phyloP scores from a whole-genome alignment of 2,797 vertebrate genomes.

The Etheostoma perlongum region DNA sequence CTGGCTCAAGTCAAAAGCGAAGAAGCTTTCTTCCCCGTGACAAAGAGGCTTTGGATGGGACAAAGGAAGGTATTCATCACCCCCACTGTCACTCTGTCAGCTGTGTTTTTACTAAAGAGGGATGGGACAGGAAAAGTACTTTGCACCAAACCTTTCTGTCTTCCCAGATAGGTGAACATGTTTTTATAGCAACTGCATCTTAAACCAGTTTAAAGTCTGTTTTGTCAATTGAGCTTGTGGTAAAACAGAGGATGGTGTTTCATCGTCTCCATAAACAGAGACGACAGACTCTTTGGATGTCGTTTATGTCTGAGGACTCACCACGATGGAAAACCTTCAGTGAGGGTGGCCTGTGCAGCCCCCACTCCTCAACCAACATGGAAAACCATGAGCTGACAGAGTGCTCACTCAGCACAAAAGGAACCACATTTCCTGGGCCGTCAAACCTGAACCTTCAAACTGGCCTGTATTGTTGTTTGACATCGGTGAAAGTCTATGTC shows the following conservation, averaged over 20 bases:
- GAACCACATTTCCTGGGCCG: constrained; percentile 76
- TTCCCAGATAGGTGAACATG: constrained; percentile 24
- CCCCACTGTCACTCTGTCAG: constrained; percentile 48
- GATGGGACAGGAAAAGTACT: constrained; percentile 50
- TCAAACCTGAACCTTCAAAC: constrained; percentile 73
- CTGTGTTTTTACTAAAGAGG: constrained; percentile 47
- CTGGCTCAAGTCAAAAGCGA: constrained; percentile 41
- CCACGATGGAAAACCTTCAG: constrained; percentile 82
- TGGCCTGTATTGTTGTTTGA: constrained; percentile 69
- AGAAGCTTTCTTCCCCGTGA: constrained; percentile 45
- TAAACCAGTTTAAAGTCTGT: constrained; percentile 45
- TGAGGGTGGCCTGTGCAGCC: constrained; percentile 72
- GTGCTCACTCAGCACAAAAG: constrained; percentile 77
- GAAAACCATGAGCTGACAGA: constrained; percentile 79
- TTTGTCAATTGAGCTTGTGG: constrained; percentile 66
- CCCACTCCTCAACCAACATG: constrained; percentile 76
- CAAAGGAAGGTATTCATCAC: constrained; percentile 73
- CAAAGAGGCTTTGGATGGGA: constrained; percentile 58
- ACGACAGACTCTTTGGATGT: constrained; percentile 72
- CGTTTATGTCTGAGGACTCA: constrained; percentile 72
- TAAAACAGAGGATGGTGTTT: constrained; percentile 63
- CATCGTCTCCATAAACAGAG: constrained; percentile 82
- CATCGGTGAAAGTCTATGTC: constrained; percentile 75
- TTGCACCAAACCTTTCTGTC: constrained; percentile 19
- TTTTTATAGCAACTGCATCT: constrained; percentile 25